phyloP scores from a whole-genome alignment of 2,888 invertebrate species.

The Esperia sulphurella region DNA sequence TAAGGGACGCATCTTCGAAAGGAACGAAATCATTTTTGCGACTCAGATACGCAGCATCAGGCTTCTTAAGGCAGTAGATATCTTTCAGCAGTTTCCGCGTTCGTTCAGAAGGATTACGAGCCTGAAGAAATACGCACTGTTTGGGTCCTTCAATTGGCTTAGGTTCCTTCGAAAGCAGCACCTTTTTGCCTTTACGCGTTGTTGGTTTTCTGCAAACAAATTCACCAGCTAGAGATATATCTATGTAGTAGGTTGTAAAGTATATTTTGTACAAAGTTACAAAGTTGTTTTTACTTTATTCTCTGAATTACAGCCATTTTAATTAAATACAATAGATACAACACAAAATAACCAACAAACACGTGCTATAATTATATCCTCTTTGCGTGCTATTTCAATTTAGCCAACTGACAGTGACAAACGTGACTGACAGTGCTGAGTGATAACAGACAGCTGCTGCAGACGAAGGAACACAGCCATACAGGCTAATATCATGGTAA shows the following conservation, averaged over 20 bases:
- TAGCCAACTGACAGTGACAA: too few species aligned
- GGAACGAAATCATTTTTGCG: conserved; percentile 94
- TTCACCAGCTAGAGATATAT: neutral
- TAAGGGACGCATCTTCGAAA: conserved; percentile 92
- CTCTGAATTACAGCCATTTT: conserved; percentile 63
- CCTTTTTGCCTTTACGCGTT: conserved; percentile 92
- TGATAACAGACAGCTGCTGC: too few species aligned
- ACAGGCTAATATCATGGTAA: too few species aligned
- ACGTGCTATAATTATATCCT: too few species aligned
- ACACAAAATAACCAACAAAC: neutral
- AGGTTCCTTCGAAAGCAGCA: conserved; percentile 88
- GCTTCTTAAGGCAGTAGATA: conserved; percentile 91
- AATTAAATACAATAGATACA: neutral
- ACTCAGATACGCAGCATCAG: conserved; percentile 85
- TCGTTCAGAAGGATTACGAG: conserved; percentile 87
- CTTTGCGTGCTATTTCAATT: too few species aligned
- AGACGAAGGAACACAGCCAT: too few species aligned
- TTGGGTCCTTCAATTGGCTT: conserved; percentile 94
- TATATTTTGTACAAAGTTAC: too few species aligned
- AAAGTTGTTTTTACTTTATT: conserved; percentile 44
- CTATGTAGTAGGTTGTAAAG: neutral
- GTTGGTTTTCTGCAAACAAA: conserved; percentile 87
- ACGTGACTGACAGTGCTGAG: too few species aligned
- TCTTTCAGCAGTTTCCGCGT: conserved; percentile 89
- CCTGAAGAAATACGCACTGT: conserved; percentile 90